A percentile compares a stretch with the other conserved stretches of the same genome.
Evolutionary conservation across 2,797 vertebrate species (phyloP).

Genomic region (Notamacropus eugenii): DNA sequence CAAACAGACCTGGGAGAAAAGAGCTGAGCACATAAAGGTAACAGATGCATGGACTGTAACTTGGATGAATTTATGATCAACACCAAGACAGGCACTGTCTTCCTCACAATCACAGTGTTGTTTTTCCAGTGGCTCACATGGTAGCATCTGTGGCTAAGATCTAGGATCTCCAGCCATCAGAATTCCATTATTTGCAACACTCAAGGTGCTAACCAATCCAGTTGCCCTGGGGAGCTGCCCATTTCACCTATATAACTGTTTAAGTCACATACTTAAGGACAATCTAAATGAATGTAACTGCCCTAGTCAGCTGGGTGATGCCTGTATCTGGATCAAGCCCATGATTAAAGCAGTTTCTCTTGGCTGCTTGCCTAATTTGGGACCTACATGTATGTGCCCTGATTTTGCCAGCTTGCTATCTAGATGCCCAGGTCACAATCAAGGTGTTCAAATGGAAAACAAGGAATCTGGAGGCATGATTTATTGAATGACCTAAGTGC

Average conservation of each 20-base stretch:
- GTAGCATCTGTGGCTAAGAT: not conserved
- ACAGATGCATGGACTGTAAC: too few species aligned
- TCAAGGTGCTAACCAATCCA: not conserved
- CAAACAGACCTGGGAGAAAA: not conserved
- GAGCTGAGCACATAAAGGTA: not conserved
- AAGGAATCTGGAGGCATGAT: not conserved
- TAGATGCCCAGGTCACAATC: slow-evolving; percentile 15
- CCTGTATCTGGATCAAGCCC: not conserved
- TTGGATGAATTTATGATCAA: not conserved
- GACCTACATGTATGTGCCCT: not conserved
- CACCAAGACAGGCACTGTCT: not conserved
- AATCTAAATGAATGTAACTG: not conserved
- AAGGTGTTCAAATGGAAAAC: not conserved
- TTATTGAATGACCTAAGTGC: not conserved
- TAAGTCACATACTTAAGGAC: not conserved
- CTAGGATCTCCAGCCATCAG: not conserved
- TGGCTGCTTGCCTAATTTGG: slow-evolving; percentile 6
- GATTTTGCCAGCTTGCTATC: not conserved
- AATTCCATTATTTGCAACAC: not conserved
- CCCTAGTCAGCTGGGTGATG: not conserved
- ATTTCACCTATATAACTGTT: not conserved
- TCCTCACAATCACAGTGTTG: not conserved
- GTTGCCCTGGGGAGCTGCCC: not conserved
- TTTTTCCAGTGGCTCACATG: not conserved
- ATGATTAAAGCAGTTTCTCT: not conserved